A percentile compares a stretch with the other conserved stretches of the same genome.
These are phyloP conservation scores for Dendrophyllia cribrosa DNA, from an alignment of 64 coral and sea anemone genomes.

Conservation along the genomic window DNA sequence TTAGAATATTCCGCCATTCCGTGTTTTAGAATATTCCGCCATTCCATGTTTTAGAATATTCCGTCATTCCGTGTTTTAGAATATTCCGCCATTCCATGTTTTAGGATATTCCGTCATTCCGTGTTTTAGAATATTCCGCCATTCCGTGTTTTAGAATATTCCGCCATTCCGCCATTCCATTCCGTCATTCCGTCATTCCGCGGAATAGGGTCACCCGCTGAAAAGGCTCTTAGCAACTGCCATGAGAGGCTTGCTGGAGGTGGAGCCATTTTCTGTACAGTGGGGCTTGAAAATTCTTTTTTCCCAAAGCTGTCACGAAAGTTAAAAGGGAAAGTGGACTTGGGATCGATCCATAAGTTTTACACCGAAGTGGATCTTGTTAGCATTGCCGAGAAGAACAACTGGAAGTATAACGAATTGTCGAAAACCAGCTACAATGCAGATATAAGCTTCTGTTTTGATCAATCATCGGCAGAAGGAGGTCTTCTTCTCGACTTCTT, in stretches of 20 bases:
- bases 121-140: too few species aligned
- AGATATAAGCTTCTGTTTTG: constrained; percentile 60
- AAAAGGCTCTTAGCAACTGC: constrained; percentile 7
- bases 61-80: too few species aligned
- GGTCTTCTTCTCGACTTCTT: constrained; percentile 54
- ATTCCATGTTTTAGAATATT: too few species aligned
- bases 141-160: too few species aligned
- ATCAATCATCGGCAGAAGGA: constrained; percentile 48
- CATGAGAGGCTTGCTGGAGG: constrained; percentile 2
- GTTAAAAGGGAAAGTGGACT: constrained; percentile 29
- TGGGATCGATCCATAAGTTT: constrained; percentile 32
- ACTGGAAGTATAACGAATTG: constrained; percentile 36
- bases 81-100: too few species aligned
- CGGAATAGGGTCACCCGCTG: too few species aligned
- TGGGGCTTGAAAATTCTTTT: constrained; percentile 38
- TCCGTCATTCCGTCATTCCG: too few species aligned
- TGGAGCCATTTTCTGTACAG: constrained; percentile 49
- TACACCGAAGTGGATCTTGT: constrained; percentile 52
- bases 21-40: too few species aligned
- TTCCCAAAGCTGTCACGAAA: constrained; percentile 54
- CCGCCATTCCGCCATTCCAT: too few species aligned
- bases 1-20: too few species aligned
- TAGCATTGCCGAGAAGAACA: constrained; percentile 21
- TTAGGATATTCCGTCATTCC: too few species aligned
- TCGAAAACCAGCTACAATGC: constrained; percentile 7